Conservation (phyloP, 2,113 vertebrate genomes). For the Alligator sinensis region DNA sequence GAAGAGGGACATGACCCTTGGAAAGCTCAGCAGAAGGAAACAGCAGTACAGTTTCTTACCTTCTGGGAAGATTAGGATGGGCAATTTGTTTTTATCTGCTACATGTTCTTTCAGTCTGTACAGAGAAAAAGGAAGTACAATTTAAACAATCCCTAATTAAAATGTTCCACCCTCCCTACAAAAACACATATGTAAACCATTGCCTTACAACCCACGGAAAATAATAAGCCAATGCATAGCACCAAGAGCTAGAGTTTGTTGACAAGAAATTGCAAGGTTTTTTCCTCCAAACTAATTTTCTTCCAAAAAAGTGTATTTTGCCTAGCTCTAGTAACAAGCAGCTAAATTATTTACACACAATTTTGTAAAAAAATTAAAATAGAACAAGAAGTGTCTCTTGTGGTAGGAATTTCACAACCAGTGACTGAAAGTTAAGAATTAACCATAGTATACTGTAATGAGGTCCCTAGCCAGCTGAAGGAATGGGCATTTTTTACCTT, state of each 20-base stretch:
- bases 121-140: conserved; percentile 42
- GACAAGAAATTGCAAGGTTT: neutral
- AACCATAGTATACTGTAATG: neutral
- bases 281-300: neutral
- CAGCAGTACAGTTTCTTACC: conserved; percentile 79
- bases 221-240: neutral
- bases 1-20: neutral
- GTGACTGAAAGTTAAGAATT: too few relatives aligned
- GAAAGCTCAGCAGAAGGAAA: neutral
- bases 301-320: too few relatives aligned
- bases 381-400: too few relatives aligned
- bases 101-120: conserved; percentile 90
- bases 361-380: too few relatives aligned
- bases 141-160: neutral
- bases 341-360: too few relatives aligned
- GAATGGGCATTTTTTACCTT: conserved; percentile 78
- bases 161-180: neutral
- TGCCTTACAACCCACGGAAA: neutral
- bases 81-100: conserved; percentile 89
- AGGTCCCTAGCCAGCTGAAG: neutral
- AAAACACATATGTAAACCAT: neutral
- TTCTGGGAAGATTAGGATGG: conserved; percentile 97
- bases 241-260: neutral
- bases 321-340: too few relatives aligned
- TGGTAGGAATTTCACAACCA: neutral